Evolutionary conservation across 2,113 vertebrate species (phyloP).

Genomic region (Calidris pygmaea): DNA sequence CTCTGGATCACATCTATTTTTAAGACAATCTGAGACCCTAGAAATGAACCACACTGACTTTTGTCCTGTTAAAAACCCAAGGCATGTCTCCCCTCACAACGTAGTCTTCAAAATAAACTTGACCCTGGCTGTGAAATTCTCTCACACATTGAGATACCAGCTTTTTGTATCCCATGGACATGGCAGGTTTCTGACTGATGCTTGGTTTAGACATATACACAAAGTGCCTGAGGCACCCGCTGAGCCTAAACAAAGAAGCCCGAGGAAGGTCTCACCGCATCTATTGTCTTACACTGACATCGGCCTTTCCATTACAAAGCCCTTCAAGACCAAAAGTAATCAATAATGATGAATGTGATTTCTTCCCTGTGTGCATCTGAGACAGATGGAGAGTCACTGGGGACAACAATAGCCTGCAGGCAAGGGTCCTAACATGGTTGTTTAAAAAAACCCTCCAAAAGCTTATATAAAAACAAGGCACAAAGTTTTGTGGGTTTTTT

Average conservation of each 20-base stretch:
- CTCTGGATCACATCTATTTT: neutral
- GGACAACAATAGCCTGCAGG: slow-evolving; percentile 38
- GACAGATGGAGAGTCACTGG: slow-evolving; percentile 52
- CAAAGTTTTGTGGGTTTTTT: neutral
- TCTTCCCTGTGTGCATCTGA: slow-evolving; percentile 37
- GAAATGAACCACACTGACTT: neutral
- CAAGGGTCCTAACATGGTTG: neutral
- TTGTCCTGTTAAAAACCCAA: neutral
- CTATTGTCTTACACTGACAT: slow-evolving; percentile 57
- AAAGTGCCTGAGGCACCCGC: slow-evolving; percentile 30
- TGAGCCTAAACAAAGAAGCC: slow-evolving; percentile 45
- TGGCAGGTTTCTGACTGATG: slow-evolving; percentile 55
- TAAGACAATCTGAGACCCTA: neutral
- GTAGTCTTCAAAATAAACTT: slow-evolving; percentile 53
- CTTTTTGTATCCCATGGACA: slow-evolving; percentile 23
- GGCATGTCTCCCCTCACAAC: neutral
- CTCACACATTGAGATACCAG: neutral
- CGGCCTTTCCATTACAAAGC: slow-evolving; percentile 56
- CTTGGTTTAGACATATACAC: slow-evolving; percentile 29
- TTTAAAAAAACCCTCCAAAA: neutral
- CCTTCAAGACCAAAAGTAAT: slow-evolving; percentile 56
- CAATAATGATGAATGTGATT: slow-evolving; percentile 62
- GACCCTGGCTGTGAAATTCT: slow-evolving; percentile 44
- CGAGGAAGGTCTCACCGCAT: slow-evolving; percentile 33
- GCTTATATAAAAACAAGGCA: neutral